Conservation (phyloP, 1,140 invertebrate species). For the Aphelinus atriplicis region DNA sequence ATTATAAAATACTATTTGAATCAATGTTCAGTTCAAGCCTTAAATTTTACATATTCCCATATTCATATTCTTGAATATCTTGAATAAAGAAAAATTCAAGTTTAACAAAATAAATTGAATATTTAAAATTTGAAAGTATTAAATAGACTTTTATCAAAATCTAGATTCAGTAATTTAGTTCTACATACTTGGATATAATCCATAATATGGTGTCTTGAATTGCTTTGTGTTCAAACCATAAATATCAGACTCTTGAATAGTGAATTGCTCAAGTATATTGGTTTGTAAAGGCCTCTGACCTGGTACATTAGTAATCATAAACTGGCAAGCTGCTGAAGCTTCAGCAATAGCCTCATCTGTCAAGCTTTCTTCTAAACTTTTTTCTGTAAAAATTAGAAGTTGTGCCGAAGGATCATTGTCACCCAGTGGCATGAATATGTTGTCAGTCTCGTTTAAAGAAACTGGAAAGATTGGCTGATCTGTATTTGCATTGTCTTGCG, state of each 20-base stretch:
- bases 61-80: too few relatives aligned
- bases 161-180: neutral
- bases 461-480: slow-evolving; percentile 14
- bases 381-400: slow-evolving; percentile 52
- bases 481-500: slow-evolving; percentile 39
- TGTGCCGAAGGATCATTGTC: slow-evolving; percentile 40
- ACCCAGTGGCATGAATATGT: slow-evolving; percentile 36
- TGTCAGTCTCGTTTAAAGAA: slow-evolving; percentile 39
- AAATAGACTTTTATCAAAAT: neutral
- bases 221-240: slow-evolving; percentile 52
- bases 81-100: slow-evolving; percentile 12
- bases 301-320: slow-evolving; percentile 54
- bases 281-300: slow-evolving; percentile 47
- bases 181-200: slow-evolving; percentile 57
- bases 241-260: slow-evolving; percentile 52
- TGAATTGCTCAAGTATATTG: slow-evolving; percentile 51
- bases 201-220: slow-evolving; percentile 54
- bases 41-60: too few relatives aligned
- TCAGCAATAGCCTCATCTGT: slow-evolving; percentile 41
- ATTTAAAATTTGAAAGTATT: neutral
- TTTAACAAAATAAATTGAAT: slow-evolving; percentile 18
- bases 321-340: slow-evolving; percentile 44
- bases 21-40: too few relatives aligned
- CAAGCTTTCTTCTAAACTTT: slow-evolving; percentile 49
- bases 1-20: too few relatives aligned